Percentiles rank a stretch among this genome's conserved stretches.
Conservation (phyloP, 2,797 vertebrate species). For the Neosalanx taihuensis region DNA sequence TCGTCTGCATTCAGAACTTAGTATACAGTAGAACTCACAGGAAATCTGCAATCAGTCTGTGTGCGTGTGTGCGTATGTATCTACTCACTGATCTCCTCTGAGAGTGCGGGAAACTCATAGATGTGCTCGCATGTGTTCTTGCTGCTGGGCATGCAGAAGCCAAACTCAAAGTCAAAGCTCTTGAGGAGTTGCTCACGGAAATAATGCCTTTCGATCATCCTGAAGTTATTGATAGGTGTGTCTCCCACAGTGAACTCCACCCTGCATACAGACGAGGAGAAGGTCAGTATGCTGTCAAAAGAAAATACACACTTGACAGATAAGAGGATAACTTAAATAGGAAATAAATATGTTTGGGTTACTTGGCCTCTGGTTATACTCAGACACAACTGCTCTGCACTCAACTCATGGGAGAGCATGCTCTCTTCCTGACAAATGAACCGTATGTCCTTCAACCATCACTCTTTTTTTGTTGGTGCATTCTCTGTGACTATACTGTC, state of each 20-base stretch:
- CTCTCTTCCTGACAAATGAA: neutral
- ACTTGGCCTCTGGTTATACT: too few relatives aligned
- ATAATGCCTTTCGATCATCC: conserved; percentile 98
- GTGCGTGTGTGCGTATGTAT: neutral
- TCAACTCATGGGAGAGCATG: neutral
- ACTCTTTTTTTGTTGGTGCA: neutral
- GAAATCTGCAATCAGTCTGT: too few relatives aligned
- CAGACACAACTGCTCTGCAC: neutral
- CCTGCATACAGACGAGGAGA: conserved; percentile 60
- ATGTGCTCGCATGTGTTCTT: conserved; percentile 99
- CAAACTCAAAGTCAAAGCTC: conserved; percentile 97
- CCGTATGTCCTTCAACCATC: neutral
- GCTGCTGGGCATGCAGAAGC: conserved; percentile 98
- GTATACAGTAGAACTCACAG: too few relatives aligned
- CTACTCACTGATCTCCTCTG: conserved; percentile 92
- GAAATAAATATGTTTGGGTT: neutral
- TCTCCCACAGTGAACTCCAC: conserved; percentile 99
- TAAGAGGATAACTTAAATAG: neutral
- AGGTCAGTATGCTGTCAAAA: neutral
- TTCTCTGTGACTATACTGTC: neutral
- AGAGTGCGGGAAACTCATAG: conserved; percentile 94
- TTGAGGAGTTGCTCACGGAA: conserved; percentile 93
- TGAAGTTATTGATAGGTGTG: conserved; percentile 94
- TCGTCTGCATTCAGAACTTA: too few relatives aligned
- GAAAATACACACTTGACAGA: neutral